phyloP scores from a whole-genome alignment of 2,888 invertebrate species.

The Ceriagrion tenellum region DNA sequence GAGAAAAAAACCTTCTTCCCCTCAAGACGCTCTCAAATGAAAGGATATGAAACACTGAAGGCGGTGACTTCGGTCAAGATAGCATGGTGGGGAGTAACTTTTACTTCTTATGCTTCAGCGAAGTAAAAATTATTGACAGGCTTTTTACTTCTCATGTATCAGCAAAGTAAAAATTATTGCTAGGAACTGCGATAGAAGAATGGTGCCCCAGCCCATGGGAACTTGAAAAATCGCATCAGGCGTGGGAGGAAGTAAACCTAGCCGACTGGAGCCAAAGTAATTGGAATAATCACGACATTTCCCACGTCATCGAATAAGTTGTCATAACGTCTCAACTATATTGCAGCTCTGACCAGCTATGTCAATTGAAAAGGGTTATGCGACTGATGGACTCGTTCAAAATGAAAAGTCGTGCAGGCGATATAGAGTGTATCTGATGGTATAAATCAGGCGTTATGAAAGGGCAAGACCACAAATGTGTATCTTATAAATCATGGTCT shows the following conservation, averaged over 20 bases:
- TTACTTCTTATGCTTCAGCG: not conserved
- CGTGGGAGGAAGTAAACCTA: not conserved
- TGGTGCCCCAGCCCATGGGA: not conserved
- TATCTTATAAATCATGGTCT: too few species aligned
- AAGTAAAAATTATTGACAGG: too few species aligned
- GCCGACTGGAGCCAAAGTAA: not conserved
- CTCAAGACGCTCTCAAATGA: not conserved
- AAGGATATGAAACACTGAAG: slow-evolving; percentile 47
- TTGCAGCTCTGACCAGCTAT: too few species aligned
- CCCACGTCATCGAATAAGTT: too few species aligned
- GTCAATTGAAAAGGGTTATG: too few species aligned
- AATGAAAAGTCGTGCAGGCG: too few species aligned
- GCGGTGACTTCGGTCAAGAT: slow-evolving; percentile 24
- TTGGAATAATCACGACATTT: not conserved
- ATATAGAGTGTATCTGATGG: too few species aligned
- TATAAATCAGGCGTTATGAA: too few species aligned
- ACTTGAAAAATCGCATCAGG: not conserved
- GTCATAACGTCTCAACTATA: too few species aligned
- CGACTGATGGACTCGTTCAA: too few species aligned
- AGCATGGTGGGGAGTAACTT: slow-evolving; percentile 28
- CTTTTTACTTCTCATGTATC: not conserved
- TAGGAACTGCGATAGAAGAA: not conserved
- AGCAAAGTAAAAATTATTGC: slow-evolving; percentile 30
- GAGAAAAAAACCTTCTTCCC: slow-evolving; percentile 15
- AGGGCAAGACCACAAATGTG: too few species aligned